Evolutionary conservation across 2,797 vertebrate genomes (phyloP).

Genomic region (Corythornis leucogaster): DNA sequence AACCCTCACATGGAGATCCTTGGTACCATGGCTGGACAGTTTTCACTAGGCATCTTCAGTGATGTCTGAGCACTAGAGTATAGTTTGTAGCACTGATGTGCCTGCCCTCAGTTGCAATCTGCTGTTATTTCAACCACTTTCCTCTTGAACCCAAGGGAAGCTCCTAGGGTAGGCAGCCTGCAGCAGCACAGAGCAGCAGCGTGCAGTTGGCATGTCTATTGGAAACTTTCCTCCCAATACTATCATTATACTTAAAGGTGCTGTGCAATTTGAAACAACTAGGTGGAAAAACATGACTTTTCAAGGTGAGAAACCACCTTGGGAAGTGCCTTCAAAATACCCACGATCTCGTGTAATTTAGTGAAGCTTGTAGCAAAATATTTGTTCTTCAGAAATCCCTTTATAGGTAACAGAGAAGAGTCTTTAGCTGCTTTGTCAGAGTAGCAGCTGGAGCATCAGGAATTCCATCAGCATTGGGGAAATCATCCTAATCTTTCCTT

Average conservation of each 20-base stretch:
- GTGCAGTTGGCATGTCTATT: not conserved
- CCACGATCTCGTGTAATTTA: not conserved
- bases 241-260: not conserved
- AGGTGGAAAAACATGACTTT: not conserved
- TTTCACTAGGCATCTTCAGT: not conserved
- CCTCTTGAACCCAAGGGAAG: not conserved
- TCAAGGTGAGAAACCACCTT: not conserved
- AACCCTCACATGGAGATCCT: not conserved
- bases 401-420: not conserved
- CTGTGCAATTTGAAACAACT: not conserved
- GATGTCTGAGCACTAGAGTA: not conserved
- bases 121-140: not conserved
- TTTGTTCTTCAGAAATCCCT: not conserved
- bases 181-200: not conserved
- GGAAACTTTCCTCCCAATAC: not conserved
- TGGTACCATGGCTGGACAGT: not conserved
- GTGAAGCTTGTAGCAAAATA: not conserved
- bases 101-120: not conserved
- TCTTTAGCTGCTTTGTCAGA: not conserved
- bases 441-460: not conserved
- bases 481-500: slow-evolving; percentile 32
- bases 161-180: not conserved
- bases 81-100: too few species aligned
- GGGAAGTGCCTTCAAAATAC: not conserved
- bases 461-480: not conserved